These are phyloP conservation scores for Heteronetta atricapilla DNA, from an alignment of 2,113 vertebrate species.

Conservation along the genomic window DNA sequence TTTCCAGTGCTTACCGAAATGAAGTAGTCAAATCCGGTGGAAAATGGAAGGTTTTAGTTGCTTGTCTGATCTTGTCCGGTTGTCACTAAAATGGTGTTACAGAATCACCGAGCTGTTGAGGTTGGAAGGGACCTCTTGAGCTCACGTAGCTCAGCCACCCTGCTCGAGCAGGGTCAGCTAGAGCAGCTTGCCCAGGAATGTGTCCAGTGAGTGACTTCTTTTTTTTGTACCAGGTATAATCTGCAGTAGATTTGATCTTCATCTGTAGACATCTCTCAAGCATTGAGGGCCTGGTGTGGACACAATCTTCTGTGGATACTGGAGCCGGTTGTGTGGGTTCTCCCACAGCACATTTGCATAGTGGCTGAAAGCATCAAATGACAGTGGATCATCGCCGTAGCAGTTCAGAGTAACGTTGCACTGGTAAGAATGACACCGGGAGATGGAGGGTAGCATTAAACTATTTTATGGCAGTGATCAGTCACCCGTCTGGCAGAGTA, in stretches of 20 bases:
- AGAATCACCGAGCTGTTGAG: neutral
- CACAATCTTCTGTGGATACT: neutral
- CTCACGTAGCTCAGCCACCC: too few relatives aligned
- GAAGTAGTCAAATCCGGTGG: neutral
- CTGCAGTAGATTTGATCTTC: neutral
- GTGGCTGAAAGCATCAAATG: neutral
- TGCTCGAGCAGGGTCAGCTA: neutral
- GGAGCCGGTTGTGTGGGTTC: neutral
- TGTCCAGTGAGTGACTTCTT: neutral
- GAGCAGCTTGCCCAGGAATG: neutral
- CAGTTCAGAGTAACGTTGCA: too few relatives aligned
- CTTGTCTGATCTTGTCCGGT: neutral
- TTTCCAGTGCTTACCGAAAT: neutral
- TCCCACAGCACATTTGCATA: neutral
- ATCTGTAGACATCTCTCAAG: neutral
- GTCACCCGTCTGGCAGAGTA: neutral
- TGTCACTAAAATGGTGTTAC: neutral
- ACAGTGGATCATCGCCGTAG: neutral
- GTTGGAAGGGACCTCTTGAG: neutral
- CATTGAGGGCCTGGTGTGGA: neutral
- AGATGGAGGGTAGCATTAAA: neutral
- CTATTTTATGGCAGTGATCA: neutral
- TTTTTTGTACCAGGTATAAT: neutral
- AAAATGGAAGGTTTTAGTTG: neutral
- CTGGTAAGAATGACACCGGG: neutral